phyloP scores from a whole-genome alignment of 2,888 invertebrate species.

The Melipona beecheii region DNA sequence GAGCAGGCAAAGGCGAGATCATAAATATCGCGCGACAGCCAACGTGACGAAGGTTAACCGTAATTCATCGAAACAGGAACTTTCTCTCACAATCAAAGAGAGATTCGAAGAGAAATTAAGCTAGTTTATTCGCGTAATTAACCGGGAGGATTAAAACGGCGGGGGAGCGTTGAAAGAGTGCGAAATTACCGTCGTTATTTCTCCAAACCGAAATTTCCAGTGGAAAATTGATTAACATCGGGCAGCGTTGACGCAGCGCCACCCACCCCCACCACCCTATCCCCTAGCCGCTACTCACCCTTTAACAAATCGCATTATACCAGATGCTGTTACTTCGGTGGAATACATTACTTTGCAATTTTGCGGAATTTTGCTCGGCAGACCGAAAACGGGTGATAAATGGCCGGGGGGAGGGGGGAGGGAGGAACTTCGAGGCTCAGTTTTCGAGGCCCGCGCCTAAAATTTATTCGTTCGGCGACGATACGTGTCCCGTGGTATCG shows the following conservation, averaged over 20 bases:
- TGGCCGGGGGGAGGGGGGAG: not conserved
- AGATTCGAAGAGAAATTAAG: not conserved
- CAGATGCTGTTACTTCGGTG: slow-evolving; percentile 49
- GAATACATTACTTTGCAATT: slow-evolving; percentile 54
- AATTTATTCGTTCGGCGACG: slow-evolving; percentile 36
- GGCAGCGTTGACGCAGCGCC: slow-evolving; percentile 4
- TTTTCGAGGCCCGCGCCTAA: slow-evolving; percentile 2
- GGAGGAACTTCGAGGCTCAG: slow-evolving; percentile 12
- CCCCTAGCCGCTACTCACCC: too few species aligned
- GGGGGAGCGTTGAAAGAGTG: slow-evolving; percentile 1
- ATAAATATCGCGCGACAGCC: too few species aligned
- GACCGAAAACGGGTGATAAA: slow-evolving; percentile 38
- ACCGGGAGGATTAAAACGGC: not conserved
- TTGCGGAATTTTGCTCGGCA: slow-evolving; percentile 27
- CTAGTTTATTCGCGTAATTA: slow-evolving; percentile 6
- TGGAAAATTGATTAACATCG: slow-evolving; percentile 49
- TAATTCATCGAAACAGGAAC: too few species aligned
- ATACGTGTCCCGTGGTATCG: slow-evolving; percentile 6
- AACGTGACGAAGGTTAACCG: too few species aligned
- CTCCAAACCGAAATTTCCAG: slow-evolving; percentile 23
- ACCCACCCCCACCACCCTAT: not conserved
- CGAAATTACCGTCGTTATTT: slow-evolving; percentile 15
- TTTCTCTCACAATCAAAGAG: too few species aligned
- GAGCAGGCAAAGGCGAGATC: too few species aligned
- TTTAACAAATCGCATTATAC: slow-evolving; percentile 55